Base-by-base conservation (phyloP, 2,888 invertebrate species). In the Melanchra persicariae region DNA sequence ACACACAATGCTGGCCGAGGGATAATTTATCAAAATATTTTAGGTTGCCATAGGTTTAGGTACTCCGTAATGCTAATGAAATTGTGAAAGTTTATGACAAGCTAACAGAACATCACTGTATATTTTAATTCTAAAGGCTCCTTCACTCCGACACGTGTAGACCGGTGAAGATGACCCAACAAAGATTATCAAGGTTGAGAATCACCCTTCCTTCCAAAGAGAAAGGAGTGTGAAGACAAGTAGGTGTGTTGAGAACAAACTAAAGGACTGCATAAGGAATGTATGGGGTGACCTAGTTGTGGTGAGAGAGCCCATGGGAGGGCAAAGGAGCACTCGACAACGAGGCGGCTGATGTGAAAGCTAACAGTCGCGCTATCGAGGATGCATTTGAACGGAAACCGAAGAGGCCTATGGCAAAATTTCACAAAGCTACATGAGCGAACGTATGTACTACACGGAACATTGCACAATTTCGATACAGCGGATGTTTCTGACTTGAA, bases 281-380 rank as follows among this genome's bases (percentile, higher is more conserved):
- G 70, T 64, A 77, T 85, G 67, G 80, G 60, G 76, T 84, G 85
- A 84, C 84, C 84, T 82, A 85, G 76, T 80, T 84, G 69, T 72
- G 69, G 69, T 63, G 69, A 76, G 78, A 69, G 70, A 82, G 65
- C 83, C 74, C 78, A 80, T 73, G 85, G 80, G 85, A 85, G 66
- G 54, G 67, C 55, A 55, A 74, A 78, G 69, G 74, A 76, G 69
- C 76, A 70, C 83, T 84, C 70, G 72, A 84, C 70, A 51, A 49
- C 52, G 70, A 43, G 55, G 72, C 66, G 66, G 77, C 74, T 72
- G 80, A 74, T 69, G 70, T 85, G 57, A 83, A 74, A 77, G 85
- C 85, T 71, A 84, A 85, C 85, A 83, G 70, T 64, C 69, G 60
- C 58, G 51, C 60, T 77, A 76, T 83, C 78, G 68, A 78, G 66